Evolutionary conservation across 2,113 vertebrate species (phyloP), one percentile per base, ranked within the genome.

Genomic region (Oreotrochilus melanogaster): DNA sequence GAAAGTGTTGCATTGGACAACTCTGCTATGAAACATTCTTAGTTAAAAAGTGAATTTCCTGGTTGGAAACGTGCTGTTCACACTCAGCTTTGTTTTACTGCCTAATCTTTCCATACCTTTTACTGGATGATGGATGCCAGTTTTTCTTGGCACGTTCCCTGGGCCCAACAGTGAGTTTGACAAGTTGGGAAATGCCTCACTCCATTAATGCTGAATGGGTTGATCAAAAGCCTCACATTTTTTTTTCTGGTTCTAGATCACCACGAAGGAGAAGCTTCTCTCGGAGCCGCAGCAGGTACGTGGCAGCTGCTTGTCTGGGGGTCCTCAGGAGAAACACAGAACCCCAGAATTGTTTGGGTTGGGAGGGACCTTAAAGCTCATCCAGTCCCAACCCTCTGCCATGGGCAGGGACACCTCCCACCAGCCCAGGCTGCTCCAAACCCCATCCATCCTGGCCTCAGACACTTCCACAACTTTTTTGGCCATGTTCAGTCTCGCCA

Each of bases 201-300:
- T 45, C 97, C 97, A 9, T 80, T 93, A 93, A 86, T 95, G 88
- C 67, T 96, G 67, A 58, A 67, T 39, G 48, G 73, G 61, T 92
- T 86, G 97, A 92, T 96, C 7, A 62, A 95, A 96, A 97, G 85
- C 39, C 97, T 98, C 86, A 98, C 95, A 75, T 97, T 88, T 87
- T 57, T 53, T 10, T 98, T 98, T 98, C 97, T 98, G 97, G 95
- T 98, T 97, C 88, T 98, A 99, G 99, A 99, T 99, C 99, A 78
- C 99, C 99, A 58, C 98, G 99, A 93, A 99, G 99, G 98, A 99
- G 99, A 98, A 99, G 99, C 98, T 99, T 99, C 88, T 99, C 99
- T 92, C 98, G 99, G 28, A 99, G 99, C 97, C 98, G 99, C 82
- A 99, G 99, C 99, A 99, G 99, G 99, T 99, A 98, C 12, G 80